Percentiles rank a stretch among this genome's conserved stretches.
phyloP scores from a whole-genome alignment of 2,888 invertebrate species.

The Pyralis farinalis region DNA sequence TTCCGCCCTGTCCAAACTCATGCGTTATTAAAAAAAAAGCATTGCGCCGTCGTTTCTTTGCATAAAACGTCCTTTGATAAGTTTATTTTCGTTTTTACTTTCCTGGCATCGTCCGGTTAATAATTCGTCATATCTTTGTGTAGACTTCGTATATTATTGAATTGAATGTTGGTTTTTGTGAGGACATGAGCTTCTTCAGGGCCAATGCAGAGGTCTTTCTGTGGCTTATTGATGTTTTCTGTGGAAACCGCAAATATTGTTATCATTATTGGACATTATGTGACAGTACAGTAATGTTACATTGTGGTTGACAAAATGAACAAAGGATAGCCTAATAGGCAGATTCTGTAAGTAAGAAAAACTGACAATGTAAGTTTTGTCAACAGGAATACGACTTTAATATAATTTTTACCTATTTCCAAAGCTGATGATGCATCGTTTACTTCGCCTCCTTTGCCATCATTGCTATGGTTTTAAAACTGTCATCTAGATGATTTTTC shows the following conservation, averaged over 20 bases:
- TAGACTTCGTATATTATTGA: conserved; percentile 46
- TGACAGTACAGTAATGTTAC: too few relatives aligned
- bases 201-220: conserved; percentile 35
- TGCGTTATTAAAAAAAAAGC: conserved; percentile 24
- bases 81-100: conserved; percentile 32
- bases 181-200: conserved; percentile 45
- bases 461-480: too few relatives aligned
- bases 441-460: too few relatives aligned
- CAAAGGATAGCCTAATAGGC: too few relatives aligned
- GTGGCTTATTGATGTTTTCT: conserved; percentile 34
- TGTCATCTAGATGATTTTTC: too few relatives aligned
- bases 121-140: conserved; percentile 49
- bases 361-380: too few relatives aligned
- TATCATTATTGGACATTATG: conserved; percentile 2
- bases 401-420: too few relatives aligned
- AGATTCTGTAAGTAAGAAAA: too few relatives aligned
- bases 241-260: conserved; percentile 22
- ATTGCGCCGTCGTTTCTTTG: conserved; percentile 18
- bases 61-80: conserved; percentile 31
- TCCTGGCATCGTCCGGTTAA: conserved; percentile 24
- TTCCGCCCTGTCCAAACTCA: conserved; percentile 40
- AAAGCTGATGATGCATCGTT: too few relatives aligned
- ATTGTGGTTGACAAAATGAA: too few relatives aligned
- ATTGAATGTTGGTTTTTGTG: conserved; percentile 32
- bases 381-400: too few relatives aligned